phyloP scores from a whole-genome alignment of 2,888 invertebrate genomes.

The Leptopilina myrica region DNA sequence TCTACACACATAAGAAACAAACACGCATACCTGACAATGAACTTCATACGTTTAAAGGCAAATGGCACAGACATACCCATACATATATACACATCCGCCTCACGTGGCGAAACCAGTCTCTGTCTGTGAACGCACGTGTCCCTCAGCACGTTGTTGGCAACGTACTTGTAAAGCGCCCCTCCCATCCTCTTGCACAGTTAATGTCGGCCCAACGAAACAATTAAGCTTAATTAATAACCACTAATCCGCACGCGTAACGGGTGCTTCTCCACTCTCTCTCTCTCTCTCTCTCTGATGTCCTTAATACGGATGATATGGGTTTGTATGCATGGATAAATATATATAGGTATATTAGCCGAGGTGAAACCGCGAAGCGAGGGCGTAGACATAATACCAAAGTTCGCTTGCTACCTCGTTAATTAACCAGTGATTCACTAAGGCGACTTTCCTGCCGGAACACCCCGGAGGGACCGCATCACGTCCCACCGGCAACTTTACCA shows the following conservation, averaged over 20 bases:
- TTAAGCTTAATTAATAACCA: slow-evolving; percentile 73
- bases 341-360: slow-evolving; percentile 43
- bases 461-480: slow-evolving; percentile 22
- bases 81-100: slow-evolving; percentile 10
- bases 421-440: slow-evolving; percentile 60
- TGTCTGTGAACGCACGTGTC: slow-evolving; percentile 62
- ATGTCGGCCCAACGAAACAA: slow-evolving; percentile 67
- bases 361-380: slow-evolving; percentile 40
- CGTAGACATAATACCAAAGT: slow-evolving; percentile 52
- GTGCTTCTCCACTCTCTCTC: too few species aligned
- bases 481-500: slow-evolving; percentile 22
- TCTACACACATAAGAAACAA: not conserved
- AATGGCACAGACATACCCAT: not conserved
- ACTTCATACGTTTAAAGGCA: slow-evolving; percentile 14
- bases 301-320: slow-evolving; percentile 24
- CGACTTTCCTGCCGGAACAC: slow-evolving; percentile 49
- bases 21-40: slow-evolving; percentile 13
- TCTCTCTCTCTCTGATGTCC: not conserved
- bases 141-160: slow-evolving; percentile 59
- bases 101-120: slow-evolving; percentile 29
- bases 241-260: slow-evolving; percentile 62
- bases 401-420: slow-evolving; percentile 57
- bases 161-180: slow-evolving; percentile 61
- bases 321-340: slow-evolving; percentile 37
- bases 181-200: slow-evolving; percentile 46